These are phyloP conservation scores for Yponomeuta plumbellus DNA, from an alignment of 2,888 invertebrate species.

Conservation along the genomic window DNA sequence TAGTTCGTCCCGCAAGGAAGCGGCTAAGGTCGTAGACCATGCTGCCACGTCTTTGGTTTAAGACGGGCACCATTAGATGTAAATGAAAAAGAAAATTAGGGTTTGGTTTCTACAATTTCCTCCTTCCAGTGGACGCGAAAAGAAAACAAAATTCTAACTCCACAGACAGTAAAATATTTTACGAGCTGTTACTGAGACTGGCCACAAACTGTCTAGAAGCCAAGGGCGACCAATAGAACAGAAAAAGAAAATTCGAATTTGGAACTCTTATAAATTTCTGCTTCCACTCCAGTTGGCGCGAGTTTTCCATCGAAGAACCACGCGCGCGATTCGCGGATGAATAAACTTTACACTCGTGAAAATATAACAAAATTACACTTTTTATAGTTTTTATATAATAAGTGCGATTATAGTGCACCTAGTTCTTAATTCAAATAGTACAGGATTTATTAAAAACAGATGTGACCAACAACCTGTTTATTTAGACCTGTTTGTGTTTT, in stretches of 20 bases:
- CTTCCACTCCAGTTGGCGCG: slow-evolving; percentile 7
- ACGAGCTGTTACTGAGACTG: neutral
- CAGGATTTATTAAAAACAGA: neutral
- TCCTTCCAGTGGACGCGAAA: neutral
- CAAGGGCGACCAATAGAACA: slow-evolving; percentile 20
- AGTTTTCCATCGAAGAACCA: neutral
- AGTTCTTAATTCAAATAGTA: too few species aligned
- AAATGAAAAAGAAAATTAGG: neutral
- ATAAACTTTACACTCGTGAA: neutral
- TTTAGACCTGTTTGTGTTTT: neutral
- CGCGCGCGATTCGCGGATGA: neutral
- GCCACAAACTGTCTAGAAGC: slow-evolving; percentile 17
- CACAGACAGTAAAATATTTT: slow-evolving; percentile 14
- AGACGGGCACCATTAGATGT: slow-evolving; percentile 14
- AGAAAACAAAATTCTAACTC: neutral
- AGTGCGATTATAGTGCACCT: too few species aligned
- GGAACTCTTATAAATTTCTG: neutral
- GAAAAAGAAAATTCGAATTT: neutral
- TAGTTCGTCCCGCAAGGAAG: too few species aligned
- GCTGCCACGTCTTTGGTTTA: too few species aligned
- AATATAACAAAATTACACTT: too few species aligned
- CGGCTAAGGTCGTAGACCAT: too few species aligned
- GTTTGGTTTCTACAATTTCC: neutral
- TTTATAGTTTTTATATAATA: too few species aligned
- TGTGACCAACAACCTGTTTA: neutral